A percentile compares a stretch with the other conserved stretches of the same genome.
Conservation (phyloP, 1,140 invertebrate genomes). For the Aphelenchoides besseyi region DNA sequence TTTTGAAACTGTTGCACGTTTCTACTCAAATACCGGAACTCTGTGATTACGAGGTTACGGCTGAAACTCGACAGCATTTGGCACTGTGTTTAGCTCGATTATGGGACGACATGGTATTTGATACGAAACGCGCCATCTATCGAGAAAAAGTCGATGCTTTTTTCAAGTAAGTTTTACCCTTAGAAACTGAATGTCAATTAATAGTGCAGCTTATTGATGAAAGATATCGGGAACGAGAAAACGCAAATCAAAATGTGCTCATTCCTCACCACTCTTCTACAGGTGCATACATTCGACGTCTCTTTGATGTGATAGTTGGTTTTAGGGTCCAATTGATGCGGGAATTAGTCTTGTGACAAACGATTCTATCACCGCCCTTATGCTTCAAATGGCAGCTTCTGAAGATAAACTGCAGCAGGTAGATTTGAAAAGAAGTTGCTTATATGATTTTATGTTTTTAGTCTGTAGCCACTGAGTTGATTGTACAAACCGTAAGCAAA, state of each 20-base stretch:
- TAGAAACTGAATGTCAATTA: too few relatives aligned
- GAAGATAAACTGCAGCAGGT: conserved; percentile 68
- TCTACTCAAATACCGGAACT: conserved; percentile 64
- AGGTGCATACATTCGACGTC: conserved; percentile 58
- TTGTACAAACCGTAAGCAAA: conserved; percentile 78
- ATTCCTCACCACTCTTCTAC: conserved; percentile 81
- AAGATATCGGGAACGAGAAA: conserved; percentile 42
- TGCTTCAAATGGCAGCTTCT: conserved; percentile 88
- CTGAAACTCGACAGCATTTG: conserved; percentile 65
- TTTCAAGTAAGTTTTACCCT: conserved; percentile 63
- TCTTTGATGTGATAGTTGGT: conserved; percentile 13
- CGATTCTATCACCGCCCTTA: conserved; percentile 91
- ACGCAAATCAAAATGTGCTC: conserved; percentile 71
- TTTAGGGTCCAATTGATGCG: conserved; percentile 80
- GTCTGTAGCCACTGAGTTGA: conserved; percentile 57
- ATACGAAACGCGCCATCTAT: conserved; percentile 65
- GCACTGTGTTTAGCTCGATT: conserved; percentile 65
- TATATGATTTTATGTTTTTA: conserved; percentile 31
- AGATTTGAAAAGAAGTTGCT: conserved; percentile 15
- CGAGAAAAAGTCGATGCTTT: conserved; percentile 64
- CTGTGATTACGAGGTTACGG: conserved; percentile 63
- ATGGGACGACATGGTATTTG: conserved; percentile 66
- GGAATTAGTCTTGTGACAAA: conserved; percentile 85
- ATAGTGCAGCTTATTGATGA: conserved; percentile 49
- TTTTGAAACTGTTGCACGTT: conserved; percentile 64